Conservation (phyloP, 2,888 invertebrate genomes). For the Danaus chrysippus region DNA sequence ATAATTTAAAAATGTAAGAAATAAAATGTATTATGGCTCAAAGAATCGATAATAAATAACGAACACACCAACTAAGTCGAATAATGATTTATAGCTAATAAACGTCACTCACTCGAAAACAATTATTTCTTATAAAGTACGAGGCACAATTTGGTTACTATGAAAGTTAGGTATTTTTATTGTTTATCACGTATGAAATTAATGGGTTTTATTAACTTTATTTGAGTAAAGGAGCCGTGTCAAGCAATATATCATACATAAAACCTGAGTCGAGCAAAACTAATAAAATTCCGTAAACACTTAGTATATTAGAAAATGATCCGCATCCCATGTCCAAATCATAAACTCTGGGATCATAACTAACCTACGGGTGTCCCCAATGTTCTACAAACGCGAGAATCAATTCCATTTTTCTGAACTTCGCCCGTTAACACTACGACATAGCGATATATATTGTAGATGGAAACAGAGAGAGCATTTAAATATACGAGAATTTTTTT, state of each 20-base stretch:
- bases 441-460: neutral
- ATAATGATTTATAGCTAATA: too few species aligned
- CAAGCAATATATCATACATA: neutral
- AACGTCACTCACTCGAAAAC: too few species aligned
- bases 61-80: too few species aligned
- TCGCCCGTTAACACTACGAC: conserved; percentile 8
- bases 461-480: neutral
- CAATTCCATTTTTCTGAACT: conserved; percentile 12
- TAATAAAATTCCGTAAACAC: conserved; percentile 5
- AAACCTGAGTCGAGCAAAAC: conserved; percentile 1
- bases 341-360: conserved; percentile 15
- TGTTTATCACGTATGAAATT: neutral
- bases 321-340: conserved; percentile 4
- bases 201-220: neutral
- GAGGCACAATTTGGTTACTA: too few species aligned
- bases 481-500: neutral
- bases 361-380: conserved; percentile 7
- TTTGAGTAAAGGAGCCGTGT: neutral
- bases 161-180: too few species aligned
- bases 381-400: conserved; percentile 15
- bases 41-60: too few species aligned
- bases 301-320: conserved; percentile 4
- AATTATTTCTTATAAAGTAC: too few species aligned
- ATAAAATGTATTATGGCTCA: too few species aligned
- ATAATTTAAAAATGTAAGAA: too few species aligned